Base-by-base conservation (phyloP, 2,888 invertebrate species). In the Torymus aiolomorphi region DNA sequence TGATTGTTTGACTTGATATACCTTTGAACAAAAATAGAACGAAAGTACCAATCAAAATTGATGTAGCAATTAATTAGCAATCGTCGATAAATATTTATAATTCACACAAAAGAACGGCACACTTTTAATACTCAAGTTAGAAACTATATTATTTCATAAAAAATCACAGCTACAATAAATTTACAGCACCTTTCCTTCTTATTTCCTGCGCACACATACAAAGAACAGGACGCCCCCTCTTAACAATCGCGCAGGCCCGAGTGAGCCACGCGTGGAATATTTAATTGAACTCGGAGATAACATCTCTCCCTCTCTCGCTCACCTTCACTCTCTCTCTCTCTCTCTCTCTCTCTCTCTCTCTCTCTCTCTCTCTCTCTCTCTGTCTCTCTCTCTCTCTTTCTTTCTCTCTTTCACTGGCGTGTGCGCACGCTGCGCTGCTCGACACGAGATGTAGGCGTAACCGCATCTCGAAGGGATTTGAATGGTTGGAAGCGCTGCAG, bases 261-360 rank as follows among this genome's bases (percentile, higher is more conserved):
- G 51, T 18, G 11, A n/a, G 59, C 59, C 63, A 16, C 52, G 61
- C 54, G 56, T n/a, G 56, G 70, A 76, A 76, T 76, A 76, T 76
- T 76, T 76, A 76, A 76, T 76, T 65, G 76, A 76, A 31, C 49
- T 54, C 61, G 14, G 56, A 54, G 73, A 61, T 75, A 67, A 49
- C 49, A 75, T 75, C 75, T 75, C 67, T 11, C 13, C 71, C 10
- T 24, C 20, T 18, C 61, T 13, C 31, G 8, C 31, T 31, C 31
- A 31, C 31, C 31, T 31, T 31, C 31, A 31, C 2, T 31, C 31
- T 31, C 4, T 31, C 8, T 31, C 31, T 31, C 8, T 5, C 2
- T 5, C 31, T 31, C n/a, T 31, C 31, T 31, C 4, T 31, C 8
- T 31, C 31, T 31, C 8, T 5, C 2, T 5, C 31, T 75, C 75